phyloP scores from a whole-genome alignment of 2,797 vertebrate species.

The Phylloscopus collybita region DNA sequence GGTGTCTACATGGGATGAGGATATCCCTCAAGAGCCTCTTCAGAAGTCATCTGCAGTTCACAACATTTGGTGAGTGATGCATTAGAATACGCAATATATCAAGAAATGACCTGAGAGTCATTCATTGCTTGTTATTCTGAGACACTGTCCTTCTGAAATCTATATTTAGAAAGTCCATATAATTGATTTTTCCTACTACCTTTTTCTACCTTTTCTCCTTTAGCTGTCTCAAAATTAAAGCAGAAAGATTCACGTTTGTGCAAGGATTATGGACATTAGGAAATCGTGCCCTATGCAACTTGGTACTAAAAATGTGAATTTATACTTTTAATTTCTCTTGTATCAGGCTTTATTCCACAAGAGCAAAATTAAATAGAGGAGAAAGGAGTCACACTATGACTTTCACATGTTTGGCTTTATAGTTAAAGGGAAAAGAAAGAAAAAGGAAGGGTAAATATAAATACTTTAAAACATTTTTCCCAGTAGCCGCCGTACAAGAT shows the following conservation, averaged over 20 bases:
- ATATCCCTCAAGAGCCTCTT: background rate
- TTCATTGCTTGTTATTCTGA: background rate
- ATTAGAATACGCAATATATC: background rate
- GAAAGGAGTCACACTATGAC: background rate
- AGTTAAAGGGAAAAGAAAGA: background rate
- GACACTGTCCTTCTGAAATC: background rate
- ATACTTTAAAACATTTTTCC: background rate
- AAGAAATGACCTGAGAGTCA: background rate
- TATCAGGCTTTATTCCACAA: background rate
- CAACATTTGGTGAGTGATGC: background rate
- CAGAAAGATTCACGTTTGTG: background rate
- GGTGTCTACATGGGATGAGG: background rate
- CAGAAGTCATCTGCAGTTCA: background rate
- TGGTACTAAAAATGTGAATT: background rate
- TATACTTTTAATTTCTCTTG: background rate
- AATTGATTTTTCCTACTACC: background rate
- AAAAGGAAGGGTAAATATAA: background rate
- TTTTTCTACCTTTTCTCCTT: background rate
- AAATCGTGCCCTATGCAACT: background rate
- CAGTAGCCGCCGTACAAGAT: background rate
- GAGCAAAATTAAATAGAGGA: background rate
- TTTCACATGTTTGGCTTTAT: background rate
- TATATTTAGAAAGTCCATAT: background rate
- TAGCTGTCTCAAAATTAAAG: background rate
- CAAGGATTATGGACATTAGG: background rate